Evolutionary conservation across 2,888 invertebrate genomes (phyloP), one percentile per base, ranked within the genome.

Genomic region (Tenthredo notha): DNA sequence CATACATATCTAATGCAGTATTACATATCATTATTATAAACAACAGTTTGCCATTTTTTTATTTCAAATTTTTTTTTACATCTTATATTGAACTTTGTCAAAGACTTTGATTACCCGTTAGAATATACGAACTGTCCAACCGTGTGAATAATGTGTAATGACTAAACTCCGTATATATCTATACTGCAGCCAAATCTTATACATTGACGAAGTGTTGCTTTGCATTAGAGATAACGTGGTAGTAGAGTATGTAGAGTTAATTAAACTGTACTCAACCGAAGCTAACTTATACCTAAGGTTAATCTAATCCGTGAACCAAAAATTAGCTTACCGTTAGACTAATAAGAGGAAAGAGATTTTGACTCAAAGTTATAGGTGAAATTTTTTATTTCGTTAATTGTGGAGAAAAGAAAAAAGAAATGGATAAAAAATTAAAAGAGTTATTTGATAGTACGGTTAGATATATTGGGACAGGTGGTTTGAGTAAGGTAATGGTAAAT

Each of bases 401-500:
- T 33, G 29, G 29, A 2, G 2, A 33, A 33, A 33, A 33, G 2
- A 33, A 33, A 33, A 43, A 43, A 40, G 10, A 43, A 43, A 43
- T 43, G 25, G 25, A 29, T n/a, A n/a, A n/a, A n/a, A n/a, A n/a
- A n/a, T n/a, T n/a, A n/a, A n/a, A n/a, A 21, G 12, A 25, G 43
- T 43, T 3, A 74, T 74, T 74, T 6, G 21, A 74, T 74, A 43
- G 43, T 15, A 15, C 74, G 74, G 21, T 74, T 21, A 12, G 12
- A 43, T 43, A 43, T 43, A 25, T 74, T 43, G 21, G 15, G 74
- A 29, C 74, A 74, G 74, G 74, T 74, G 67, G 67, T 21, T 74
- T 74, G 74, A 74, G 40, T 43, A 43, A 74, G 74, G 74, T 74
- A 74, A 74, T 43, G 74, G 40, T 74, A 74, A 74, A 74, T 74